Evolutionary conservation across 2,888 invertebrate species (phyloP), one percentile per base, ranked within the genome.

Genomic region (Drosophila sordidapex): DNA sequence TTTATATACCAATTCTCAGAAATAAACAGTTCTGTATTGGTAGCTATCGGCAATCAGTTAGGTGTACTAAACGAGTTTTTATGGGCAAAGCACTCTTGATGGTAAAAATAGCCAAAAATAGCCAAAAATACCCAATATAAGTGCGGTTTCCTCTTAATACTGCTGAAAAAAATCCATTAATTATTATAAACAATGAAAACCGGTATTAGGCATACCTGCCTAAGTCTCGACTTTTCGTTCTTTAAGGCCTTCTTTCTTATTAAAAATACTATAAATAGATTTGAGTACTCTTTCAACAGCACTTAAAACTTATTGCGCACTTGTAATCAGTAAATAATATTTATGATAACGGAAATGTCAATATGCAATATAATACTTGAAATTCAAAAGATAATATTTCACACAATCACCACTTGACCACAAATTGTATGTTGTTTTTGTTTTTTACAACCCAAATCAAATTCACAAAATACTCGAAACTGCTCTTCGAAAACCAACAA

Each of bases 361-460:
- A n/a, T 13, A 27, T 4, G n/a, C n/a, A 27, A 62, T 43, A 43
- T 33, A 7, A 56, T 21, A 35, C 33, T 18, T 62, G 8, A 33
- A 4, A 27, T n/a, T 38, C 38, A 58, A 53, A 31, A 59, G 21
- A 2, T 13, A 48, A 48, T 48, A 53, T 43, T 5, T 6, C 33
- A 43, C 35, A 33, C 11, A 48, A 36, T 8, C 6, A 21, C 43
- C 60, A 36, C 21, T 33, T 21, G 15, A n/a, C 15, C 15, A 18
- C 13, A 21, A 57, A 62, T n/a, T 18, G 13, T 31, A 0, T 7
- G 1, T 21, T 31, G 49, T 31, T 40, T 51, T 51, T 25, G 5
- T 4, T 38, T 38, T 13, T 21, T 53, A 54, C 75, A 35, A 59
- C n/a, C 35, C 25, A 35, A 69, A 43, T 60, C n/a, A 36, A 49